Base-by-base conservation (phyloP, 2,888 invertebrate species). In the Hyles lineata region DNA sequence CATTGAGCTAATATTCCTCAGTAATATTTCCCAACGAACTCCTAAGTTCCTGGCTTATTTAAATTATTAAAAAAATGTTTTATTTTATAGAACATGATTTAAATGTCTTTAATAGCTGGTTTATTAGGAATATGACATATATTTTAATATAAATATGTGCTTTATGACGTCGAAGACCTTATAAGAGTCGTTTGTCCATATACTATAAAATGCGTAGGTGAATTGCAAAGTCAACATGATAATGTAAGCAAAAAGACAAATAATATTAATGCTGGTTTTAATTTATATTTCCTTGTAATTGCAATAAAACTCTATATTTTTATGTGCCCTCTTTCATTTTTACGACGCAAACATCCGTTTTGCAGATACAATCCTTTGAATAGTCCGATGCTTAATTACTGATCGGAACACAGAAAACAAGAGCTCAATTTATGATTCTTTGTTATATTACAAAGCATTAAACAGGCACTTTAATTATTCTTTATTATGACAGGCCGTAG, bases 401-500 rank as follows among this genome's bases (percentile, higher is more conserved):
- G 23, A 23, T 17, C 9, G 15, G 35, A 63, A 21, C 9, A 63
- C 19, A 17, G 15, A 29, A 62, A 35, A 62, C 62, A 17, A 15
- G 43, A 67, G 43, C 23, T 23, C 23, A 67, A 23, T 67, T 67
- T 67, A 67, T 23, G 43, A 67, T 67, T 67, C 11, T 67, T 67
- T 67, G 67, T 55, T 55, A 55, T 7, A n/a, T 55, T n/a, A 55
- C 55, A 55, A n/a, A 7, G n/a, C 55, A 55, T 55, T 55, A 17
- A 55, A 55, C 55, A n/a, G 55, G 19, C 55, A 55, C 55, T 55
- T 55, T 55, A 55, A 55, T 55, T 55, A 67, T 50, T 67, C n/a
- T 67, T 67, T 67, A 43, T 67, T 67, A 67, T 67, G 50, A 67
- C 67, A 67, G 67, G 15, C 43, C 50, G 17, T 43, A 67, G 67